Evolutionary conservation across 2,888 invertebrate genomes (phyloP).

Genomic region (Baronia brevicornis): DNA sequence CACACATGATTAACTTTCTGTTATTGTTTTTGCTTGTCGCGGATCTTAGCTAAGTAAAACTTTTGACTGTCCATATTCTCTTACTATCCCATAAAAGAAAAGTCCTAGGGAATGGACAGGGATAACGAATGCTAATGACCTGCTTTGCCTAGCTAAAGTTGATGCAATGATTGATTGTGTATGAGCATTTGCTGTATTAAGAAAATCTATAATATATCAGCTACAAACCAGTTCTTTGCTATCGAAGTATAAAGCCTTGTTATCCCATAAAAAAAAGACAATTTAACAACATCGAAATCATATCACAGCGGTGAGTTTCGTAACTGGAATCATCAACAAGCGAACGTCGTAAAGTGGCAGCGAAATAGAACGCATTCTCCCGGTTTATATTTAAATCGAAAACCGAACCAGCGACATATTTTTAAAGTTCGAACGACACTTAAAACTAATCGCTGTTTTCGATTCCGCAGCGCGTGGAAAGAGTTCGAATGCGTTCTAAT

Average conservation of each 20-base stretch:
- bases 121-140: no score
- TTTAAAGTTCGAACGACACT: slow-evolving; percentile 73
- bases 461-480: slow-evolving; percentile 67
- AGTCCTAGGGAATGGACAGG: no score
- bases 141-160: no score
- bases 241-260: no score
- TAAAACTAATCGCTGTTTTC: slow-evolving; percentile 75
- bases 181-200: no score
- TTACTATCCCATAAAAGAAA: no score
- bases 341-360: slow-evolving; percentile 68
- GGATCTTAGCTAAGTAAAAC: no score
- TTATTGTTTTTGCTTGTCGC: no score
- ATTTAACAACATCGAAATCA: slow-evolving; percentile 24
- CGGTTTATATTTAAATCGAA: slow-evolving; percentile 64
- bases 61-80: no score
- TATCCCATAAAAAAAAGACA: slow-evolving; percentile 7
- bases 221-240: background rate
- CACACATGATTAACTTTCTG: no score
- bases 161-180: no score
- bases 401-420: slow-evolving; percentile 71
- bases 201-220: no score
- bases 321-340: slow-evolving; percentile 61
- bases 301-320: slow-evolving; percentile 51
- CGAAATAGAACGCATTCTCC: slow-evolving; percentile 67
- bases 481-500: slow-evolving; percentile 69